phyloP scores from a whole-genome alignment of 2,888 invertebrate species.

The Platycheirus albimanus region DNA sequence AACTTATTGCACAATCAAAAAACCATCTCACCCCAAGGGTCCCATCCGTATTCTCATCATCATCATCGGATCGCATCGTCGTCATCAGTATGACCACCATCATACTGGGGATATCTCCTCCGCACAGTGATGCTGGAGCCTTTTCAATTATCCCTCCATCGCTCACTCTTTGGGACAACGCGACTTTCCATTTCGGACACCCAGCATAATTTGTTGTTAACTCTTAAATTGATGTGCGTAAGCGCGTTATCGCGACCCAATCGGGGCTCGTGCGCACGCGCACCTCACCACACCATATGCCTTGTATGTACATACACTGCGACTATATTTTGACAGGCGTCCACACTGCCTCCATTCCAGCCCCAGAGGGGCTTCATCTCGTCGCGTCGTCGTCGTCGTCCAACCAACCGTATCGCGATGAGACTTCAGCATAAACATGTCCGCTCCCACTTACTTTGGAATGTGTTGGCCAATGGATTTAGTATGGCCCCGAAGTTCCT shows the following conservation, averaged over 20 bases:
- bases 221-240: conserved; percentile 74
- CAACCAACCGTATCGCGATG: conserved; percentile 71
- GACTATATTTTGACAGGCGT: conserved; percentile 69
- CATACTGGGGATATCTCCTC: conserved; percentile 45
- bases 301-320: not conserved
- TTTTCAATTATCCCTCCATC: conserved; percentile 72
- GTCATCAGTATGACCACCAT: conserved; percentile 62
- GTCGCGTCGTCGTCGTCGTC: conserved; percentile 26
- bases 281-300: conserved; percentile 10
- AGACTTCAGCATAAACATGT: conserved; percentile 73
- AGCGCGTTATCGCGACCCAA: conserved; percentile 72
- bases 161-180: conserved; percentile 49
- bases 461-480: conserved; percentile 67
- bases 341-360: conserved; percentile 55
- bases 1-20: conserved; percentile 72
- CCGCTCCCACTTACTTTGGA: conserved; percentile 71
- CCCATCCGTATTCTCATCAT: conserved; percentile 37
- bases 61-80: conserved; percentile 36
- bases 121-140: conserved; percentile 51
- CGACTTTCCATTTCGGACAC: conserved; percentile 74
- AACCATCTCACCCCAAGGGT: conserved; percentile 70
- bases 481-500: conserved; percentile 47
- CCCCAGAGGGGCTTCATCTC: conserved; percentile 44
- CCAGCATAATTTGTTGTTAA: conserved; percentile 74
- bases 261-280: conserved; percentile 69